These are phyloP conservation scores for Desoria tigrina DNA, from an alignment of 2,888 invertebrate species.

Conservation along the genomic window DNA sequence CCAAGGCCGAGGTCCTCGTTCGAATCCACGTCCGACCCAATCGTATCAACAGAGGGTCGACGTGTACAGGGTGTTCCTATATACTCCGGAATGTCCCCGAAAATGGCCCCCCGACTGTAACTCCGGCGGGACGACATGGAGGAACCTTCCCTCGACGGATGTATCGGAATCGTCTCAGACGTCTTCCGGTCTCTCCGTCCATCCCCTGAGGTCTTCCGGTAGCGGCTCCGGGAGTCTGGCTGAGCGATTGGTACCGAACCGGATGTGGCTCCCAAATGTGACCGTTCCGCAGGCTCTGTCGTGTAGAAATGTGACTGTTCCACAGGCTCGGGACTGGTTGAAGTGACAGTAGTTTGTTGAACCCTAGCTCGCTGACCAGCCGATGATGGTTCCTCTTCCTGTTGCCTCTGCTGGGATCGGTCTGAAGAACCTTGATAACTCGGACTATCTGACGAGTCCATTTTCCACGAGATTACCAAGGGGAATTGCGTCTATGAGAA, in stretches of 20 bases:
- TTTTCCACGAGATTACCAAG: too few species aligned
- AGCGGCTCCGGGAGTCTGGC: conserved; percentile 11
- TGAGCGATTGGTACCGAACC: conserved; percentile 2
- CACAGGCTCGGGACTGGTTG: not conserved
- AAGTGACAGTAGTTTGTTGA: not conserved
- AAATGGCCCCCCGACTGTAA: conserved; percentile 34
- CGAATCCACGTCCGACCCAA: not conserved
- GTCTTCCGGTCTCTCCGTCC: not conserved
- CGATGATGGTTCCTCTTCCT: too few species aligned
- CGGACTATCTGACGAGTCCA: too few species aligned
- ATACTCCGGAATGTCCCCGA: conserved; percentile 35
- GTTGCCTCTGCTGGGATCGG: not conserved
- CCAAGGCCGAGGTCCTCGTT: conserved; percentile 9
- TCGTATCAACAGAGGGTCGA: conserved; percentile 2
- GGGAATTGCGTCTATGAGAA: too few species aligned
- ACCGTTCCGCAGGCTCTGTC: not conserved
- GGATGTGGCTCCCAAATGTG: not conserved
- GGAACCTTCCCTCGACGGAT: conserved; percentile 33
- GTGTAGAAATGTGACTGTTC: too few species aligned
- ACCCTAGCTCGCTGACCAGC: too few species aligned
- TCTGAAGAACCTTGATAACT: too few species aligned
- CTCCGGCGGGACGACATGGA: conserved; percentile 31
- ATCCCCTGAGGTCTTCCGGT: conserved; percentile 31
- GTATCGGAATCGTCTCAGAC: conserved; percentile 23
- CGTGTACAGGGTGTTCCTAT: conserved; percentile 22